Evolutionary conservation across 1,140 invertebrate species (phyloP).

Genomic region (Periplaneta americana): DNA sequence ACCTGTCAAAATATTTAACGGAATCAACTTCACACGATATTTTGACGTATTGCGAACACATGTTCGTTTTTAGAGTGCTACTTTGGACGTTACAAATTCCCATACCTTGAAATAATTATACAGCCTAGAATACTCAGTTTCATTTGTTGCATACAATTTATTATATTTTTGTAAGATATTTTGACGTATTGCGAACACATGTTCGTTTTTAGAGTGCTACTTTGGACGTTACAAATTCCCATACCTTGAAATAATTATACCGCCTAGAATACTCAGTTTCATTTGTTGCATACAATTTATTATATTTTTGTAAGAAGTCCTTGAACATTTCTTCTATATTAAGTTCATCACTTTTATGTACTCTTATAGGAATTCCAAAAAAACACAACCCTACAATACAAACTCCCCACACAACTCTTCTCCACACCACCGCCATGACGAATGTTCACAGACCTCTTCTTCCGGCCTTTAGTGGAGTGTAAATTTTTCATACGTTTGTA

Average conservation of each 20-base stretch:
- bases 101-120: conserved; percentile 60
- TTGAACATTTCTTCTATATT: conserved; percentile 44
- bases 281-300: conserved; percentile 58
- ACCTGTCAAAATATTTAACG: too few species aligned
- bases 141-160: conserved; percentile 56
- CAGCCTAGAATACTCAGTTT: conserved; percentile 49
- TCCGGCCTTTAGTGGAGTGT: too few species aligned
- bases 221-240: conserved; percentile 17
- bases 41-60: not conserved
- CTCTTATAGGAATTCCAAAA: conserved; percentile 43
- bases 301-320: conserved; percentile 54
- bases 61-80: conserved; percentile 19
- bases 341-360: conserved; percentile 31
- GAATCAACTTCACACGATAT: conserved; percentile 44
- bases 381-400: conserved; percentile 41
- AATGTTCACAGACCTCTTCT: too few species aligned
- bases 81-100: conserved; percentile 8
- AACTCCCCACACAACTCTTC: conserved; percentile 31
- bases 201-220: conserved; percentile 19
- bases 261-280: conserved; percentile 49
- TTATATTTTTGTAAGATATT: conserved; percentile 51
- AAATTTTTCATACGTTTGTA: too few species aligned
- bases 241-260: conserved; percentile 61
- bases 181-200: not conserved
- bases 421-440: conserved; percentile 32